Base-by-base conservation (phyloP, 2,888 invertebrate genomes). In the Paralinhomoeus sp. region DNA sequence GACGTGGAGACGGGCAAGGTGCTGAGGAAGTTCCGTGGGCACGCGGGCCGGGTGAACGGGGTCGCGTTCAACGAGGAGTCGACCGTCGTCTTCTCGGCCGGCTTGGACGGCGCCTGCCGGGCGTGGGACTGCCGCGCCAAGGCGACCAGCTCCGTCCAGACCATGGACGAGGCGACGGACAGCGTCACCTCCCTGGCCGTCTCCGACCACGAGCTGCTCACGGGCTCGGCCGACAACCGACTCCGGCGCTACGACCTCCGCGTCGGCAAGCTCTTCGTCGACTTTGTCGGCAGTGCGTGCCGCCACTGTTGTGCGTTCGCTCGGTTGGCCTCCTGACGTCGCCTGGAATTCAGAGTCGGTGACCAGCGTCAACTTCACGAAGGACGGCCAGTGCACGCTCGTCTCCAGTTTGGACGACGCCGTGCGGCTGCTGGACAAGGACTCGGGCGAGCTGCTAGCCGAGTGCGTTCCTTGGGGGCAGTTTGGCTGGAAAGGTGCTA, bases 21-120 rank as follows among this genome's bases (percentile, higher is more conserved):
- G 0, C 54, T 84, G 33, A 69, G 85, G 41, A 72, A 89, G 41
- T 75, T 81, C 50, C 72, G 91, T 46, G 80, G 79, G 0, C 93
- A 97, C 62, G 81, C 80, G 0, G 69, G 68, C 67, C 74, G 76
- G 2, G 80, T 91, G 0, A 84, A 78, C 37, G 76, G 80, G 55
- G 75, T 87, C 5, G 69, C 73, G 51, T 91, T 80, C 62, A 97
- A 93, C 62, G 93, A 97, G 66, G 87, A 93, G 60, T 85, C 89
- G 0, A 76, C 81, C 1, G 73, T 89, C 59, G 78, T 80, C 0
- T 67, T 93, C 24, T 89, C 93, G 2, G 93, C 89, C 0, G 82
- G 87, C 15, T 73, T 82, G 43, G 97, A 99, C 64, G 83, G 89
- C 57, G 77, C 80, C 0, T 78, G 89, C 0, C 77, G 80, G 68